Evolutionary conservation across 2,113 vertebrate species (phyloP).

Genomic region (Podarcis raffonei): DNA sequence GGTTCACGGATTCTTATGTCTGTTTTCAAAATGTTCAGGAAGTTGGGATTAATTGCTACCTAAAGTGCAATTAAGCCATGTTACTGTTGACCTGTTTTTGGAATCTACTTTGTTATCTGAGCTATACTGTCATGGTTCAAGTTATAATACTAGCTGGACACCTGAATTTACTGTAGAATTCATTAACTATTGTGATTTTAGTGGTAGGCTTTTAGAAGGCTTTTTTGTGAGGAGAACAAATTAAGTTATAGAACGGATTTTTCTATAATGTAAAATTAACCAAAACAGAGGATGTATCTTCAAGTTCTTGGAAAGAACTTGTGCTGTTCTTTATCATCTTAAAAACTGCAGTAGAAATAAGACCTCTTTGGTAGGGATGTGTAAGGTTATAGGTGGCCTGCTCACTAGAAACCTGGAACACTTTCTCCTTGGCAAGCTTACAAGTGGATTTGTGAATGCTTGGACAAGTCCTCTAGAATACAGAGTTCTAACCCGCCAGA

Average conservation of each 20-base stretch:
- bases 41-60: background rate
- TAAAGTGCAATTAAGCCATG: background rate
- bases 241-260: background rate
- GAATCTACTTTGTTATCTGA: background rate
- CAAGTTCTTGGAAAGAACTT: background rate
- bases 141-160: background rate
- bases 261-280: too few relatives aligned
- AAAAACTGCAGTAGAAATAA: background rate
- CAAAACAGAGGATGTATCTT: background rate
- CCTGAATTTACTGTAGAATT: background rate
- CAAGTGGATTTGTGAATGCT: background rate
- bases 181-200: conserved; percentile 3
- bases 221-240: background rate
- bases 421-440: background rate
- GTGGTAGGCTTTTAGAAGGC: too few relatives aligned
- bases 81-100: background rate
- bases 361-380: background rate
- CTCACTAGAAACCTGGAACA: background rate
- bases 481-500: background rate
- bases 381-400: background rate
- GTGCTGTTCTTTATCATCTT: background rate
- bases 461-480: background rate
- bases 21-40: background rate
- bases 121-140: background rate
- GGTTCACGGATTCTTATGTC: background rate